Base-by-base conservation (phyloP, 2,888 invertebrate species). In the Cremastinae sp. region DNA sequence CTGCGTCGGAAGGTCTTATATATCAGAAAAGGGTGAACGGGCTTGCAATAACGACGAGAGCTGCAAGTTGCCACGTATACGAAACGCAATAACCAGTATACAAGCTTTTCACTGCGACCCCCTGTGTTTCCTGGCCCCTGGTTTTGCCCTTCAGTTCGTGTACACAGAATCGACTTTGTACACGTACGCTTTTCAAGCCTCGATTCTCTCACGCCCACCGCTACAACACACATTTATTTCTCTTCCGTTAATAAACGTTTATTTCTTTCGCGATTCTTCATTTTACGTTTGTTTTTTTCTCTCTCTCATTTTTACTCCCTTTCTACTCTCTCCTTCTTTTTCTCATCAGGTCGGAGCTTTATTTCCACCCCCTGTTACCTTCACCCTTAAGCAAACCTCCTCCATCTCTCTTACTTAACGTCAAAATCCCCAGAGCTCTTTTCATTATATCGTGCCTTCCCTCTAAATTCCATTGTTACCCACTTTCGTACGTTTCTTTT, bases 51-150 rank as follows among this genome's bases (percentile, higher is more conserved):
- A 71, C 64, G 58, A 59, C 20, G 45, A 45, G 51, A 12, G 45
- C 41, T 22, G 62, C 61, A 41, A 43, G 47, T 47, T n/a, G n/a
- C 53, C 73, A 2, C 45, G 49, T 14, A 28, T 41, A 66, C 49
- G 65, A 75, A 71, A 61, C 61, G 75, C 75, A 75, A 75, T 75
- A 75, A 75, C 75, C 39, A 10, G 69, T 69, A 43, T 43, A 69
- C 69, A 64, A 74, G 56, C 74, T 62, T 41, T 39, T 18, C 12
- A 53, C 65, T n/a, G n/a, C n/a, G n/a, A n/a, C n/a, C n/a, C n/a
- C n/a, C n/a, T n/a, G n/a, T n/a, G n/a, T n/a, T n/a, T n/a, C n/a
- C n/a, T n/a, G n/a, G n/a, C n/a, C n/a, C n/a, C n/a, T n/a, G n/a
- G n/a, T n/a, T n/a, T n/a, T 43, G 59, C 59, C 53, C 22, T 55